These are phyloP conservation scores for Stenotaenia linearis DNA, from an alignment of 2,888 invertebrate genomes.

Conservation along the genomic window DNA sequence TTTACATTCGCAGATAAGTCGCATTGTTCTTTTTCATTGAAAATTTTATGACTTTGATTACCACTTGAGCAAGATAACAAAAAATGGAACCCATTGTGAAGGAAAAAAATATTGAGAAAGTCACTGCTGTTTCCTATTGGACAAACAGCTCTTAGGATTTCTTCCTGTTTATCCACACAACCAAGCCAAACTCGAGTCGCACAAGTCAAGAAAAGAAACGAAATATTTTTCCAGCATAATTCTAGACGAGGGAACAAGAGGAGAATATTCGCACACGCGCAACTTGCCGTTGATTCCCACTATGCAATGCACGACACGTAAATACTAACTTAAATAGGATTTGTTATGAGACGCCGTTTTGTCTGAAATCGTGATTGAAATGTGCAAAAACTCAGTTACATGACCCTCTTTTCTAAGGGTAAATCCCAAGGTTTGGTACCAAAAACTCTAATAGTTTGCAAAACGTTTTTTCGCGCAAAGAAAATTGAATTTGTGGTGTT, in stretches of 20 bases:
- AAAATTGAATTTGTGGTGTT: no score
- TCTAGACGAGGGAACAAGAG: no score
- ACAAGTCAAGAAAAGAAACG: not conserved
- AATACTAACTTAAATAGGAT: not conserved
- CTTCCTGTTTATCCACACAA: not conserved
- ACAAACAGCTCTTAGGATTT: not conserved
- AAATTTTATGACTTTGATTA: not conserved
- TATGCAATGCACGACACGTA: not conserved
- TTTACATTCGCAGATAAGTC: not conserved
- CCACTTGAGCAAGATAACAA: not conserved
- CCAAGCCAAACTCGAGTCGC: not conserved
- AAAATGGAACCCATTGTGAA: not conserved
- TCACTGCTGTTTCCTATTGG: conserved; percentile 4
- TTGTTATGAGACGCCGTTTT: not conserved
- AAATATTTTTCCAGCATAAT: not conserved
- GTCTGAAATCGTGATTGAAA: not conserved
- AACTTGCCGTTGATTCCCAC: not conserved
- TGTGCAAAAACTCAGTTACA: not conserved
- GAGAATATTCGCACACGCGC: not conserved
- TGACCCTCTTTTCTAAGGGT: not conserved
- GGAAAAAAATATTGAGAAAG: not conserved
- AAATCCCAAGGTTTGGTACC: no score
- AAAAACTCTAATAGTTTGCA: no score
- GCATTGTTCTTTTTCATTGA: not conserved
- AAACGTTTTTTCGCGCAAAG: no score